These are phyloP conservation scores for Sturnus vulgaris DNA, from an alignment of 2,113 vertebrate species.

Conservation along the genomic window DNA sequence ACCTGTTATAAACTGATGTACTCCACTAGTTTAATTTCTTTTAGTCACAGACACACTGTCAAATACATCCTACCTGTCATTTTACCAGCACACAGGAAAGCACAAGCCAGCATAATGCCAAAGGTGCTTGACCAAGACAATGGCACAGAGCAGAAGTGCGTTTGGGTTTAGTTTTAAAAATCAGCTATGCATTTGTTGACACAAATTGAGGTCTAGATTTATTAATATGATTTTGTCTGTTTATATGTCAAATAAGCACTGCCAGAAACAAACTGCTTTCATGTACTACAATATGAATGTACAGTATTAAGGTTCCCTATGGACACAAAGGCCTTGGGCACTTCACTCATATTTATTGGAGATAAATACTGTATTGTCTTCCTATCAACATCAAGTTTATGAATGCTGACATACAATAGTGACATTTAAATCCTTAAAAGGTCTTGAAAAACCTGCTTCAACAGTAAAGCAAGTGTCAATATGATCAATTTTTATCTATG, in stretches of 20 bases:
- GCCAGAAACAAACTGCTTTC: slow-evolving; percentile 44
- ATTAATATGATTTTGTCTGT: neutral
- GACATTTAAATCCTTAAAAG: slow-evolving; percentile 25
- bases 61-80: neutral
- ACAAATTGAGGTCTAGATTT: neutral
- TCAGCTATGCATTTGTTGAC: neutral
- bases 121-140: neutral
- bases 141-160: neutral
- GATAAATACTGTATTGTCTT: slow-evolving; percentile 16
- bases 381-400: slow-evolving; percentile 25
- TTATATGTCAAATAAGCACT: neutral
- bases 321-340: slow-evolving; percentile 8
- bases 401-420: slow-evolving; percentile 42
- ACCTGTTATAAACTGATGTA: neutral
- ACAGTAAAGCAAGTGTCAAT: slow-evolving; percentile 5
- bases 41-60: neutral
- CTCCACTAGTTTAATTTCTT: neutral
- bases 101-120: neutral
- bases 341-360: slow-evolving; percentile 2
- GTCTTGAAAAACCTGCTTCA: slow-evolving; percentile 35
- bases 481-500: slow-evolving; percentile 27
- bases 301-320: neutral
- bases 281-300: neutral
- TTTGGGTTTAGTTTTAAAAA: neutral
- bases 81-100: neutral